Evolutionary conservation across 2,797 vertebrate species (phyloP), one percentile per base, ranked within the genome.

Genomic region (Notoglanidium macrostoma): DNA sequence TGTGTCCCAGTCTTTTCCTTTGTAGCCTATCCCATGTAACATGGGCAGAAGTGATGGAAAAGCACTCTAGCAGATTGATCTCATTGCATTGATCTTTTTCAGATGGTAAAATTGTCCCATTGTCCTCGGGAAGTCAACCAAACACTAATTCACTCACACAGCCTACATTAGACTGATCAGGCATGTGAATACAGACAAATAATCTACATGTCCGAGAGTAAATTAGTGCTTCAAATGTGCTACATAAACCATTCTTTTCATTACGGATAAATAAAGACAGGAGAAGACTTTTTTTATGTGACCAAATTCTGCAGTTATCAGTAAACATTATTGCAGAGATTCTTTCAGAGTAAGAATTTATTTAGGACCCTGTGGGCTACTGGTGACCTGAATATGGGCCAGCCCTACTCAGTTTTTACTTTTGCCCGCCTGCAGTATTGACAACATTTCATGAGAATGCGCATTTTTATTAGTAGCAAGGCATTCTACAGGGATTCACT

Each of bases 31-130:
- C 86, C 54, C 61, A 83, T 72, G 86, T 88, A 88, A 86, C 84
- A 89, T 77, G 73, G 46, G 84, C 76, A 80, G 70, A 84, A 87
- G 67, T 46, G 15, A 61, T 44, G 85, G 83, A 82, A 90, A 90
- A 88, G 73, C 89, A 88, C 87, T 92, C 86, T 79, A 86, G 59
- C 89, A 88, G 72, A 93, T 92, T 90, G 91, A 93, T 92, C 84
- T 84, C 11, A 85, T 70, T 61, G 21, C 44, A 92, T 90, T 86
- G 90, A 92, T 92, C 74, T 88, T 89, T 72, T 70, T 83, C 72
- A 83, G 68, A 90, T 83, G 86, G 49, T 86, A 89, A 91, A 91
- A 87, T 83, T 83, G 84, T 88, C 49, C 54, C 84, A 79, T 80
- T 49, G 82, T 90, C 74, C 87, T 88, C 67, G 85, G 85, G 83